phyloP scores from a whole-genome alignment of 1,140 invertebrate species.

The Oscheius sp. region DNA sequence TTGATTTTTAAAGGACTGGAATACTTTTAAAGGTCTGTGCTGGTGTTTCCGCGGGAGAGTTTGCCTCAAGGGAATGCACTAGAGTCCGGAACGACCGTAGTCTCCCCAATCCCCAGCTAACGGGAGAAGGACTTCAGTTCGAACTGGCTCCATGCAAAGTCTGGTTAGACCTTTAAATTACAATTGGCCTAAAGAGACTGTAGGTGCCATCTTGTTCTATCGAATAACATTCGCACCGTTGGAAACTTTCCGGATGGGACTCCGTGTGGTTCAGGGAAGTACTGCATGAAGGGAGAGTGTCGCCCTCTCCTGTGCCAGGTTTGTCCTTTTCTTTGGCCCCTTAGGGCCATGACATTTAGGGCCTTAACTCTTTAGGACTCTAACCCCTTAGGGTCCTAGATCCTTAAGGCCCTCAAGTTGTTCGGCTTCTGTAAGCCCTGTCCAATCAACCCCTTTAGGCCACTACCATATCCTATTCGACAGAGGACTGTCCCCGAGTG shows the following conservation, averaged over 20 bases:
- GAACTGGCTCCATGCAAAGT: slow-evolving; percentile 41
- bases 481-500: neutral
- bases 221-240: slow-evolving; percentile 46
- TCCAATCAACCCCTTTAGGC: neutral
- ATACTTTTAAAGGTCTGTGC: slow-evolving; percentile 23
- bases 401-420: slow-evolving; percentile 5
- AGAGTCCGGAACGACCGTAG: slow-evolving; percentile 25
- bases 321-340: neutral
- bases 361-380: neutral
- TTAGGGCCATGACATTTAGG: neutral
- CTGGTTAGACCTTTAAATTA: neutral
- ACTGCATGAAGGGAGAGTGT: slow-evolving; percentile 45
- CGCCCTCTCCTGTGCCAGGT: neutral
- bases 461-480: neutral
- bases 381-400: neutral
- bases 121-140: slow-evolving; percentile 41
- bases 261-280: slow-evolving; percentile 37
- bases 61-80: slow-evolving; percentile 26
- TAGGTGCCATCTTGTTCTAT: slow-evolving; percentile 21
- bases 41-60: slow-evolving; percentile 23
- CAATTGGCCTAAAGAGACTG: neutral
- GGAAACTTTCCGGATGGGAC: slow-evolving; percentile 46
- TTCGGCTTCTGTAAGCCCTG: neutral
- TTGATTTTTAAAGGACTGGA: neutral
- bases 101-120: slow-evolving; percentile 33